Conservation (phyloP, 2,113 vertebrate species). For the Halcyon senegalensis region DNA sequence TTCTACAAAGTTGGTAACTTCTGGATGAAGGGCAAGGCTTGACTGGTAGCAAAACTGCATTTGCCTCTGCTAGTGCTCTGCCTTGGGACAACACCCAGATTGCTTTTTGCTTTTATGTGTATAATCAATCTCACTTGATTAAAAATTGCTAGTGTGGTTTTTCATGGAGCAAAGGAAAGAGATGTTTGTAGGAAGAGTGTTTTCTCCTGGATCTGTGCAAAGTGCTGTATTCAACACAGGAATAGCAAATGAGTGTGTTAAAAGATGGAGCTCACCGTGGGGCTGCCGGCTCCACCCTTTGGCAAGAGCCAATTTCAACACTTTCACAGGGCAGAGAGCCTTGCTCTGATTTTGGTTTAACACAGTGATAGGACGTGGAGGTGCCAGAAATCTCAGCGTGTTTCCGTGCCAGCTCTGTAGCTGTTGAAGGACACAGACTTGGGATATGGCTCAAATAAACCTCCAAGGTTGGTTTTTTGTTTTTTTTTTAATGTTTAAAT, state of each 20-base stretch:
- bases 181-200: accelerated
- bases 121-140: background rate
- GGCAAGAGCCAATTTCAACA: constrained; percentile 11
- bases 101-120: background rate
- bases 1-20: background rate
- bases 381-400: constrained; percentile 41
- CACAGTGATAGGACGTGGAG: constrained; percentile 24
- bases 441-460: constrained; percentile 48
- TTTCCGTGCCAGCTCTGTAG: constrained; percentile 49
- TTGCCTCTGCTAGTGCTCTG: background rate
- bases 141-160: background rate
- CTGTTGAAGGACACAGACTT: constrained; percentile 34
- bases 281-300: background rate
- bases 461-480: background rate
- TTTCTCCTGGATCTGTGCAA: background rate
- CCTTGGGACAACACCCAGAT: background rate
- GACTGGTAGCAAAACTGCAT: background rate
- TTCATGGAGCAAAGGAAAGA: background rate
- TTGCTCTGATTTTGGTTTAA: background rate
- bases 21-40: background rate
- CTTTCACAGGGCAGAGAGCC: background rate
- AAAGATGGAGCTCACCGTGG: background rate
- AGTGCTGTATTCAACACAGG: background rate
- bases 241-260: background rate
- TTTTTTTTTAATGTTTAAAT: background rate